Percentiles rank a stretch among this genome's conserved stretches.
These are phyloP conservation scores for Aplysia californica DNA, from an alignment of 1,140 invertebrate genomes.

Conservation along the genomic window DNA sequence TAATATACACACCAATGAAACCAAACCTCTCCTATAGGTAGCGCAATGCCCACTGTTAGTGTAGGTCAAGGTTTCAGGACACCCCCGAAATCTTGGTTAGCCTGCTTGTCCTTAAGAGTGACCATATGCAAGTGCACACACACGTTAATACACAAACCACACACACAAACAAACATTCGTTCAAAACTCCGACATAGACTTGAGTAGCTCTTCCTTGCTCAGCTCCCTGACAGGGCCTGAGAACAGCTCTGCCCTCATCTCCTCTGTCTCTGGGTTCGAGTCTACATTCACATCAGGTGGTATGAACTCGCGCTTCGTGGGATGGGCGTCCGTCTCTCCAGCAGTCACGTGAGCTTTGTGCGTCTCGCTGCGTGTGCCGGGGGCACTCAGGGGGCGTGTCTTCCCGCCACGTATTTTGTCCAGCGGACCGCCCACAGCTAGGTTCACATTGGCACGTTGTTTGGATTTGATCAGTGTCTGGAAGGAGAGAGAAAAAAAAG, in stretches of 20 bases:
- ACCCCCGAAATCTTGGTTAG: no score
- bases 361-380: constrained; percentile 42
- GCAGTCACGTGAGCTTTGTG: constrained; percentile 40
- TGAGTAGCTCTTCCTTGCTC: no score
- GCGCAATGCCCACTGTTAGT: no score
- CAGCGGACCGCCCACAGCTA: constrained; percentile 38
- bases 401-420: constrained; percentile 23
- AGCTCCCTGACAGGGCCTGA: no score
- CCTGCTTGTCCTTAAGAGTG: no score
- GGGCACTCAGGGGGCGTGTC: constrained; percentile 52
- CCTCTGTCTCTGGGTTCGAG: background rate
- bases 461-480: constrained; percentile 51
- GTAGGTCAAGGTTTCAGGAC: no score
- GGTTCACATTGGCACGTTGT: constrained; percentile 47
- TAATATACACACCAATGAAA: no score
- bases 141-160: no score
- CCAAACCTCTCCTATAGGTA: no score
- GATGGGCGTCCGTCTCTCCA: constrained; percentile 28
- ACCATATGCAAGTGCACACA: no score
- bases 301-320: background rate
- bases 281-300: constrained; percentile 1
- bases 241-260: constrained; percentile 2
- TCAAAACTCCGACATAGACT: no score
- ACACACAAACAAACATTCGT: no score
- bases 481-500: constrained; percentile 23